Conservation (phyloP, 2,797 vertebrate species). For the Coreius guichenoti region DNA sequence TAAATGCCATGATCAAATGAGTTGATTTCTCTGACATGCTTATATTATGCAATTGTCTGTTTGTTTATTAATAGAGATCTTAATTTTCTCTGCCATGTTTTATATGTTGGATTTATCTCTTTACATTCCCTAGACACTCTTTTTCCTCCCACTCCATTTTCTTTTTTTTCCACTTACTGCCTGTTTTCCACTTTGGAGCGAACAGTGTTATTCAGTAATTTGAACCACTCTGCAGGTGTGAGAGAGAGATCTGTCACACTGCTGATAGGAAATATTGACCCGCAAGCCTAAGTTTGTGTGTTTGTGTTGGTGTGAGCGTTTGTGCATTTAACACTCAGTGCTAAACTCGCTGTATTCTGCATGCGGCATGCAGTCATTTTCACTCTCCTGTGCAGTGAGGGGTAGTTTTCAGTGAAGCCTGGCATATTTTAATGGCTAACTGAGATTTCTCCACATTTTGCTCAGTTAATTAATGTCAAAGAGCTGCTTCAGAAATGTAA, state of each 20-base stretch:
- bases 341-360: conserved; percentile 37
- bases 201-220: conserved; percentile 39
- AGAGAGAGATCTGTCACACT: conserved; percentile 30
- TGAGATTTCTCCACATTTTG: conserved; percentile 10
- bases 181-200: conserved; percentile 26
- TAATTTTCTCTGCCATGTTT: neutral
- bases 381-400: neutral
- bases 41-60: neutral
- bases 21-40: neutral
- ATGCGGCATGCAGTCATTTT: conserved; percentile 4
- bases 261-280: conserved; percentile 48
- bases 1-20: neutral
- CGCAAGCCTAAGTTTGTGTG: neutral
- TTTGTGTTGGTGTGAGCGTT: conserved; percentile 28
- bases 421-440: neutral
- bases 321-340: neutral
- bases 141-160: neutral
- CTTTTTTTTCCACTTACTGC: conserved; percentile 6
- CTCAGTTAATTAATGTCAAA: conserved; percentile 1
- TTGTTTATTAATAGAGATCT: neutral
- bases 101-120: neutral
- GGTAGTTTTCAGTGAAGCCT: neutral
- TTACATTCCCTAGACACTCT: conserved; percentile 9
- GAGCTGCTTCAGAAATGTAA: neutral
- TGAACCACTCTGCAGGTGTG: conserved; percentile 35